Evolutionary conservation across 2,113 vertebrate species (phyloP), one percentile per base, ranked within the genome.

Genomic region (Spermophilus dauricus): DNA sequence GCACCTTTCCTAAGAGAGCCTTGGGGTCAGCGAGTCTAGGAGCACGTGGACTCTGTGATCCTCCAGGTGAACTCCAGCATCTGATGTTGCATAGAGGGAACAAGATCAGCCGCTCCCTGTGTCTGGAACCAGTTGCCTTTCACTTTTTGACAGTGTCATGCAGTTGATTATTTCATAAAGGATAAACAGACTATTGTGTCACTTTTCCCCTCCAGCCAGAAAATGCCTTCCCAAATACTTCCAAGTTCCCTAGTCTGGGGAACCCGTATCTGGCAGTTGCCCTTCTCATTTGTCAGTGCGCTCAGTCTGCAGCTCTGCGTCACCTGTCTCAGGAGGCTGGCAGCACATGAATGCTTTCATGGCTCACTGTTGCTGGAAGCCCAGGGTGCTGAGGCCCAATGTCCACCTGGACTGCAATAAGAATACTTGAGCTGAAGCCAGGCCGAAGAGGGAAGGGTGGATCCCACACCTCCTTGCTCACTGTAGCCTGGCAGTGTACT

Each of bases 401-500:
- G n/a, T 56, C 17, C 30, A 18, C 58, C 67, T 8, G 28, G 39
- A 24, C 10, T 87, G 28, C 58, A 51, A 67, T 11, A 11, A n/a
- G n/a, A 94, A 78, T 32, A 37, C 39, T 56, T 0, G 5, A 45
- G 24, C 39, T 37, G 8, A 20, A 37, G 58, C 32, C 30, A 14
- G 37, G 24, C 22, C 9, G 16, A 3, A 4, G 18, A 51, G 82
- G 26, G 32, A 22, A 82, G 24, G 48, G 28, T 81, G 5, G 37
- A 13, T 5, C 48, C 67, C 9, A 0, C 1, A 2, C 20, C 39
- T 63, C 20, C 11, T 39, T 42, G 69, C 42, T 8, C 48, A 24
- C 76, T 28, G 4, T 7, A 82, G 13, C 32, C 92, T 1, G 3
- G 17, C n/a, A 37, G 1, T 0, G 2, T 1, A 1, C 42, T 65